These are phyloP conservation scores for Actinia tenebrosa DNA, from an alignment of 64 coral and sea anemone genomes.

Conservation along the genomic window DNA sequence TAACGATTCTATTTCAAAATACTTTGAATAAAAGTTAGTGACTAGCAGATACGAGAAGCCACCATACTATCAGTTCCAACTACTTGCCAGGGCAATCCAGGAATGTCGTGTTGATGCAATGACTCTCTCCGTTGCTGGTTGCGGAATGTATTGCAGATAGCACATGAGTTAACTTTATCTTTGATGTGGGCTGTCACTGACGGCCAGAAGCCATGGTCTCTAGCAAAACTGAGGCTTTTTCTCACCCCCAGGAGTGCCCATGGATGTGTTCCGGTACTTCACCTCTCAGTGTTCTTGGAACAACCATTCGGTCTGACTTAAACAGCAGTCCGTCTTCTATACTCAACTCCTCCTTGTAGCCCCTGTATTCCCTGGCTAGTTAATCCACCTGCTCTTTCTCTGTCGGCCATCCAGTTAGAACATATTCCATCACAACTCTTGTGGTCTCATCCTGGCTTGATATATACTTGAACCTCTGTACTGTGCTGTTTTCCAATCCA, in stretches of 20 bases:
- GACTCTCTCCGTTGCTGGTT: slow-evolving; percentile 51
- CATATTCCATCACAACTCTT: slow-evolving; percentile 29
- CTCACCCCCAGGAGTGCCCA: slow-evolving; percentile 51
- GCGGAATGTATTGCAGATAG: slow-evolving; percentile 23
- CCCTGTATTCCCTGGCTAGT: slow-evolving; percentile 56
- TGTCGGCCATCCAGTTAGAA: slow-evolving; percentile 38
- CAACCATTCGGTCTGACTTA: slow-evolving; percentile 55
- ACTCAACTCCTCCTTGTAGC: slow-evolving; percentile 46
- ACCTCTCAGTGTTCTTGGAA: slow-evolving; percentile 45
- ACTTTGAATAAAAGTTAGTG: slow-evolving; percentile 29
- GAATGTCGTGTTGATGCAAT: slow-evolving; percentile 27
- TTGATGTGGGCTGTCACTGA: slow-evolving; percentile 43
- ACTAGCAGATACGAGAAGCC: slow-evolving; percentile 42
- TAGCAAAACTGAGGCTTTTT: slow-evolving; percentile 40
- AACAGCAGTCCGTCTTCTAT: slow-evolving; percentile 56
- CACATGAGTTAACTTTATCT: slow-evolving; percentile 36
- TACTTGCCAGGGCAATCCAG: slow-evolving; percentile 27
- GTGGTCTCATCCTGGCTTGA: slow-evolving; percentile 32
- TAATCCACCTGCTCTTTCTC: slow-evolving; percentile 42
- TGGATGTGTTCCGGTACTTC: slow-evolving; percentile 48
- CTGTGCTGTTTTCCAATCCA: slow-evolving; percentile 12
- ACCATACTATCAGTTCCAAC: slow-evolving; percentile 59
- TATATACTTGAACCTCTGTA: slow-evolving; percentile 19
- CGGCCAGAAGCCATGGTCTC: slow-evolving; percentile 48
- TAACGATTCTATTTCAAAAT: slow-evolving; percentile 15